Evolutionary conservation across 2,113 vertebrate species (phyloP), one percentile per base, ranked within the genome.

Genomic region (Donacobius atricapilla): DNA sequence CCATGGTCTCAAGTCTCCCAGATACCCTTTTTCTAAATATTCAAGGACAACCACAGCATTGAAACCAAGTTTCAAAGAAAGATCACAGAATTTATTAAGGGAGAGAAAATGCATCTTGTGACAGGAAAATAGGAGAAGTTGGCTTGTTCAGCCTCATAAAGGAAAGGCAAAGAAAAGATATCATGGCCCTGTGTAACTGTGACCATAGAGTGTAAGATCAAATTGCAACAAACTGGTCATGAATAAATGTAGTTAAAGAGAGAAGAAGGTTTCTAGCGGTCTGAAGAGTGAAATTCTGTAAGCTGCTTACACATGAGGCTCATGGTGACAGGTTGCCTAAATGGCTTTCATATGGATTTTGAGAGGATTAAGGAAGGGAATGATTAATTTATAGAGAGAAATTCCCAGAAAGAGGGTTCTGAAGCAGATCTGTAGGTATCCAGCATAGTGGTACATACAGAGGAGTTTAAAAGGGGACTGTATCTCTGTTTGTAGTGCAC

Each of bases 261-360:
- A 89, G 31, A 60, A 91, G 64, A 82, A 69, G 10, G n/a, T 27
- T 79, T 95, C 58, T 56, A 56, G 40, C 58, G 44, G 27, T 58
- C 58, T 80, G 50, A 86, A 83, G 37, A 81, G 33, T 45, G 71
- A 93, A 96, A 83, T 87, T 86, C 68, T 87, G 37, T 80, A 86
- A 83, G 78, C 77, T 93, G 73, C 78, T 94, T 93, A 51, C 57
- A 75, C 10, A 50, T 14, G 33, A 85, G 28, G 61, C 31, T 94
- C 3, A 4, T 40, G 33, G 90, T 79, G 73, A 93, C 61, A 85
- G 33, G 57, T 61, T 79, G 48, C n/a, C 58, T 94, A 90, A 95
- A 76, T 64, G 58, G 54, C 30, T 97, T 79, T 90, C 76, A 85
- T 45, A 90, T 72, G 70, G 73, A 79, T 93, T 95, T 91, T 79